A percentile compares a stretch with the other conserved stretches of the same genome.
These are phyloP conservation scores for Fundulus diaphanus DNA, from an alignment of 2,797 vertebrate genomes.

Conservation along the genomic window DNA sequence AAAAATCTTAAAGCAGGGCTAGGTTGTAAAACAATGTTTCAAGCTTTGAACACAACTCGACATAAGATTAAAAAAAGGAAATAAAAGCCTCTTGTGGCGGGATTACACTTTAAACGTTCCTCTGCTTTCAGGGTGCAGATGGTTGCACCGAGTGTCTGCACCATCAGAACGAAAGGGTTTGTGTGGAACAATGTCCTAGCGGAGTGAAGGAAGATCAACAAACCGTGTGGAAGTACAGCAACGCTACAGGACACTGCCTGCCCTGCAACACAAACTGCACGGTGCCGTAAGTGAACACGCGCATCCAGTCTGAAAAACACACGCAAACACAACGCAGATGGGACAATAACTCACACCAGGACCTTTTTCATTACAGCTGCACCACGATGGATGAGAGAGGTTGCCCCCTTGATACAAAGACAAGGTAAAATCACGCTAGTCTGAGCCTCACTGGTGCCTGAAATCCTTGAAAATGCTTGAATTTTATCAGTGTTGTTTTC, in stretches of 20 bases:
- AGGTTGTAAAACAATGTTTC: no score
- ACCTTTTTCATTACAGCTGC: conserved; percentile 81
- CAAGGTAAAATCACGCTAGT: conserved; percentile 79
- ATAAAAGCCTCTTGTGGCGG: no score
- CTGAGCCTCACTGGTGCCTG: background rate
- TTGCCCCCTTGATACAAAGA: conserved; percentile 88
- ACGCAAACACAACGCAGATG: background rate
- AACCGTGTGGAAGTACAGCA: conserved; percentile 92
- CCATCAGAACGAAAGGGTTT: conserved; percentile 85
- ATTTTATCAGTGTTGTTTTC: no score
- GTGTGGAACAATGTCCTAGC: conserved; percentile 90
- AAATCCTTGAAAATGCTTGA: background rate
- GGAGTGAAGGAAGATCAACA: conserved; percentile 90
- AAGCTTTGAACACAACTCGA: no score
- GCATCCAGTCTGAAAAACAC: background rate
- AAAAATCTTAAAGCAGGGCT: no score
- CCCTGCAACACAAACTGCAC: conserved; percentile 93
- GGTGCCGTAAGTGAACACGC: conserved; percentile 85
- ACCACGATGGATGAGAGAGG: conserved; percentile 87
- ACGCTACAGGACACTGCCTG: conserved; percentile 87
- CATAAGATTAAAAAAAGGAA: no score
- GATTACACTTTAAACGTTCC: background rate
- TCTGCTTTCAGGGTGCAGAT: conserved; percentile 82
- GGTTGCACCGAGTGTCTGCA: conserved; percentile 87
- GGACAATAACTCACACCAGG: conserved; percentile 1